Conservation (phyloP, 2,797 vertebrate genomes). For the Ctenosaura bakeri region DNA sequence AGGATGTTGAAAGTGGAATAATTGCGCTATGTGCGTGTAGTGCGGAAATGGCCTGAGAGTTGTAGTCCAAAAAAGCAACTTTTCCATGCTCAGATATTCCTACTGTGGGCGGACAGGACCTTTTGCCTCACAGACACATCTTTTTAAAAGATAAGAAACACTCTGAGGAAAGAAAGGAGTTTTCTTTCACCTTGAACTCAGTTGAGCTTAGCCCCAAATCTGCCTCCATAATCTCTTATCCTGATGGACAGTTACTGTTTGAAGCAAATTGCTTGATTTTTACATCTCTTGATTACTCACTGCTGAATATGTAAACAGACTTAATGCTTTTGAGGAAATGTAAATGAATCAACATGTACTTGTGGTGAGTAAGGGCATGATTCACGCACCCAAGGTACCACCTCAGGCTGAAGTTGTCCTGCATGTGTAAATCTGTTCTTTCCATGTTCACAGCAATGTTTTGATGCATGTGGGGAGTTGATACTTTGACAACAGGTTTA, state of each 20-base stretch:
- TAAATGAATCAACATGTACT: neutral
- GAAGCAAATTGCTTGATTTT: neutral
- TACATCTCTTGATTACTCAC: neutral
- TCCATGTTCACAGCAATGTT: neutral
- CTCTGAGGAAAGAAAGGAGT: neutral
- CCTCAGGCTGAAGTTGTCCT: neutral
- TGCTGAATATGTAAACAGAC: neutral
- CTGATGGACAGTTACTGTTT: neutral
- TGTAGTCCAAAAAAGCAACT: no score
- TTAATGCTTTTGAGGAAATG: neutral
- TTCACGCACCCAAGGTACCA: neutral
- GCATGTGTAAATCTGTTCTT: neutral
- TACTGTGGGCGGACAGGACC: neutral
- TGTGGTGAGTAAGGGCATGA: neutral
- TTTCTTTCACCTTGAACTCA: neutral
- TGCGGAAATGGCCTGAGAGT: no score
- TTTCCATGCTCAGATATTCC: neutral
- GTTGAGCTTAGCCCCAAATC: neutral
- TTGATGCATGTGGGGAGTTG: neutral
- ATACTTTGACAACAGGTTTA: neutral
- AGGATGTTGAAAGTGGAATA: no score
- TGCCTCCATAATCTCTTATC: neutral
- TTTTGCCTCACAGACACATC: neutral
- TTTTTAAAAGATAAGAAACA: neutral
- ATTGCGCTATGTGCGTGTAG: no score